Evolutionary conservation across 2,888 invertebrate genomes (phyloP).

Genomic region (Stegana nigrithorax): DNA sequence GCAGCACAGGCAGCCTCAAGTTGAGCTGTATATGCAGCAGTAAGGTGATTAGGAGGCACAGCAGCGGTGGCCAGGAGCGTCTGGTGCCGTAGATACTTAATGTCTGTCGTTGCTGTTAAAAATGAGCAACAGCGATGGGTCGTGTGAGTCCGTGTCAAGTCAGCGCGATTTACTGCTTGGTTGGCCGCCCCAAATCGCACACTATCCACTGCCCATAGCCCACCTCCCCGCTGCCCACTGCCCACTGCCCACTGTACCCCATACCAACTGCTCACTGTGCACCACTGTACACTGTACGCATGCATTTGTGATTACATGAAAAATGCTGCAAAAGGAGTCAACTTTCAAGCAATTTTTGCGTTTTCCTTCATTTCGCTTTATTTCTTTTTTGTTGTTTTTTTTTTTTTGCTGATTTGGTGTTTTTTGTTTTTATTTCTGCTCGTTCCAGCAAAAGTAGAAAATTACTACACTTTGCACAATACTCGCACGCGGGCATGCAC

Average conservation of each 20-base stretch:
- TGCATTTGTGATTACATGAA: constrained; percentile 44
- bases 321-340: constrained; percentile 19
- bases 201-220: no score
- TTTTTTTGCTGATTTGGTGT: constrained; percentile 16
- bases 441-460: no score
- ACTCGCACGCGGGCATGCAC: no score
- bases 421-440: no score
- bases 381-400: constrained; percentile 14
- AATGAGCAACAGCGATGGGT: constrained; percentile 17
- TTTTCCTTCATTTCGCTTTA: background rate
- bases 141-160: constrained; percentile 21
- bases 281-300: constrained; percentile 13
- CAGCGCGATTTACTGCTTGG: constrained; percentile 56
- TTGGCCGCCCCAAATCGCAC: constrained; percentile 24
- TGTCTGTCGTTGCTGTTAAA: constrained; percentile 27
- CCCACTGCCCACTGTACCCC: no score
- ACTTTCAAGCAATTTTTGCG: constrained; percentile 41
- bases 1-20: background rate
- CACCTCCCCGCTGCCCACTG: no score
- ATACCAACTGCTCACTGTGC: constrained; percentile 13
- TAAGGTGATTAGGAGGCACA: no score
- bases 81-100: constrained; percentile 31
- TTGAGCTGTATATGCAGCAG: background rate
- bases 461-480: constrained; percentile 42
- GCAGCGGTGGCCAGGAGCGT: no score